A percentile compares a stretch with the other conserved stretches of the same genome.
These are phyloP conservation scores for Pycnonotus jocosus DNA, from an alignment of 2,113 vertebrate genomes.

Conservation along the genomic window DNA sequence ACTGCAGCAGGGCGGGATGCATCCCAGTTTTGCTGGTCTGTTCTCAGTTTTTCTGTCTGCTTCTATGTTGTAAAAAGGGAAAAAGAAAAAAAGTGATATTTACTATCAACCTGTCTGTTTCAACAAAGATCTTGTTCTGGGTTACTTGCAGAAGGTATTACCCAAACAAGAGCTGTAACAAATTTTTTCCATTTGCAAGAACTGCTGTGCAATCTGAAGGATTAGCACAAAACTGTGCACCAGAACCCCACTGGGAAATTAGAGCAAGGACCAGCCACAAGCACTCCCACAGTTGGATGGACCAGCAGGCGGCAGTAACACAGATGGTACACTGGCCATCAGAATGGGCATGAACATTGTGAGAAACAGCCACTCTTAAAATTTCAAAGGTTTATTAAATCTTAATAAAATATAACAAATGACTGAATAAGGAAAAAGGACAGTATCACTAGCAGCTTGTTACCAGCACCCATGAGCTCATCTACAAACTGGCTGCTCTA, in stretches of 20 bases:
- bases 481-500: neutral
- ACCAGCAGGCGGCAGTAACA: accelerated
- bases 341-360: accelerated
- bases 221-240: neutral
- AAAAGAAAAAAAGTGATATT: accelerated
- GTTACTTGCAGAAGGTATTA: neutral
- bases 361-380: neutral
- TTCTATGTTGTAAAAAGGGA: neutral
- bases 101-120: neutral
- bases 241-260: accelerated
- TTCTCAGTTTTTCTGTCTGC: neutral
- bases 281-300: accelerated
- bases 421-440: neutral
- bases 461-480: neutral
- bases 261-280: no score
- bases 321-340: accelerated
- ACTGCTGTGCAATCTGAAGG: neutral
- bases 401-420: neutral
- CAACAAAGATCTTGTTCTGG: accelerated
- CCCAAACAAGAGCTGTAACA: neutral
- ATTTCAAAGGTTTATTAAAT: neutral
- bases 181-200: neutral
- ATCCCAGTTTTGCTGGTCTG: neutral
- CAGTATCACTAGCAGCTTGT: neutral
- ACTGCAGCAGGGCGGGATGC: neutral